Evolutionary conservation across 2,888 invertebrate genomes (phyloP).

Genomic region (Phasia obesa): DNA sequence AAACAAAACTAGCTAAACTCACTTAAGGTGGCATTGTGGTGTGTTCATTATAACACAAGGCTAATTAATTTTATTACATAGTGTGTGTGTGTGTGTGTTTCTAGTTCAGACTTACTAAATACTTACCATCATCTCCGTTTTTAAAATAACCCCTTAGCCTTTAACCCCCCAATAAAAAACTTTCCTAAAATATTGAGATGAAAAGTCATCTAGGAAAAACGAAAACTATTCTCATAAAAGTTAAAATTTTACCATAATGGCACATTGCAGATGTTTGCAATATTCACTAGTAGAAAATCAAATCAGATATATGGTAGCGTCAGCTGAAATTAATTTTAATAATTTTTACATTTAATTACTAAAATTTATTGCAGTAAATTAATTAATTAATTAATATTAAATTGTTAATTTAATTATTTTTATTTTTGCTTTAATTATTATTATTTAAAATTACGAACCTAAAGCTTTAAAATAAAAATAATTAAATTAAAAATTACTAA

Average conservation of each 20-base stretch:
- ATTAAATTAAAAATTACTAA: no score
- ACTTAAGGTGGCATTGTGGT: conserved; percentile 70
- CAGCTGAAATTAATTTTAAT: background rate
- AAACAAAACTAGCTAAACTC: conserved; percentile 22
- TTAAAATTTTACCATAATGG: conserved; percentile 50
- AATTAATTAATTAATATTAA: no score
- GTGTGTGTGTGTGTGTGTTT: background rate
- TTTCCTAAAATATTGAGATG: background rate
- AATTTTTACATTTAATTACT: no score
- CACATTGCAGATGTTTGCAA: conserved; percentile 63
- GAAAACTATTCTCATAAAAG: conserved; percentile 6
- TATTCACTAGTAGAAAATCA: conserved; percentile 28
- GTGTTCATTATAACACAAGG: conserved; percentile 75
- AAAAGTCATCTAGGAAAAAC: conserved; percentile 10
- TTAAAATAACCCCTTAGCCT: background rate
- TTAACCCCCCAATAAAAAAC: background rate
- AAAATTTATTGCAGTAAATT: no score
- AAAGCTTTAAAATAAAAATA: no score
- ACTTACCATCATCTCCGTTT: background rate
- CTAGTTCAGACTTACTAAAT: background rate
- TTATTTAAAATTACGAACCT: no score
- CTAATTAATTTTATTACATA: conserved; percentile 80
- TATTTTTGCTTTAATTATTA: no score
- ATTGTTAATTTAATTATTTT: no score
- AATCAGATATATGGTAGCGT: background rate